phyloP scores from a whole-genome alignment of 2,888 invertebrate genomes.

The Ypsolopha scabrella region DNA sequence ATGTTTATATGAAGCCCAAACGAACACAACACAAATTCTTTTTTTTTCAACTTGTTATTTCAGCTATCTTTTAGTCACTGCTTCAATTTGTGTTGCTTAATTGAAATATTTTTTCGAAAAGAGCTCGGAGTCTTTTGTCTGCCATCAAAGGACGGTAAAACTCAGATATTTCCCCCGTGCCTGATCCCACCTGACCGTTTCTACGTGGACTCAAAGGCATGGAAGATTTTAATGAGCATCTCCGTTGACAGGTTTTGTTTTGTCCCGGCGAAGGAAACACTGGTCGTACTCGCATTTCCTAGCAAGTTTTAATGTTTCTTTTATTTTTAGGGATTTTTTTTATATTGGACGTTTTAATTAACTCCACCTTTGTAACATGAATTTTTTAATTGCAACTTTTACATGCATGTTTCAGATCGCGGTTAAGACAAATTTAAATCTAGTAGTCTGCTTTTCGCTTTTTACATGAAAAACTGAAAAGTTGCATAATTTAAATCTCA shows the following conservation, averaged over 20 bases:
- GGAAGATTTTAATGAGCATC: slow-evolving; percentile 67
- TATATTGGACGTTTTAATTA: too few relatives aligned
- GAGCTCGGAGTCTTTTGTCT: slow-evolving; percentile 25
- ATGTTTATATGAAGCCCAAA: too few relatives aligned
- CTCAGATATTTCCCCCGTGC: slow-evolving; percentile 20
- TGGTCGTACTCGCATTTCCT: too few relatives aligned
- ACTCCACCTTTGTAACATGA: too few relatives aligned
- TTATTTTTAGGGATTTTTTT: too few relatives aligned
- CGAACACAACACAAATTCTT: not conserved
- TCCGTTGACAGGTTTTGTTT: slow-evolving; percentile 61
- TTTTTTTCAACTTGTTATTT: not conserved
- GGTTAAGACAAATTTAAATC: too few relatives aligned
- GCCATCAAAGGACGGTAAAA: slow-evolving; percentile 31
- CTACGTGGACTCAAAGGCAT: slow-evolving; percentile 59
- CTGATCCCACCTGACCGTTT: slow-evolving; percentile 42
- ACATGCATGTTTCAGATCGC: too few relatives aligned
- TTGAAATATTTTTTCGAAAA: slow-evolving; percentile 7
- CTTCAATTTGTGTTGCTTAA: not conserved
- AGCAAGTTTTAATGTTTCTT: too few relatives aligned
- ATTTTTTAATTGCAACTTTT: too few relatives aligned
- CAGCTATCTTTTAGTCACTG: not conserved
- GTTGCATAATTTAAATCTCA: too few relatives aligned
- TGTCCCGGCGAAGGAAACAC: slow-evolving; percentile 31
- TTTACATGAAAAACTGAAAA: too few relatives aligned
- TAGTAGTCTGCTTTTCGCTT: too few relatives aligned